Conservation (phyloP, 2,797 vertebrate species). For the Pangasius sanitwongsei region DNA sequence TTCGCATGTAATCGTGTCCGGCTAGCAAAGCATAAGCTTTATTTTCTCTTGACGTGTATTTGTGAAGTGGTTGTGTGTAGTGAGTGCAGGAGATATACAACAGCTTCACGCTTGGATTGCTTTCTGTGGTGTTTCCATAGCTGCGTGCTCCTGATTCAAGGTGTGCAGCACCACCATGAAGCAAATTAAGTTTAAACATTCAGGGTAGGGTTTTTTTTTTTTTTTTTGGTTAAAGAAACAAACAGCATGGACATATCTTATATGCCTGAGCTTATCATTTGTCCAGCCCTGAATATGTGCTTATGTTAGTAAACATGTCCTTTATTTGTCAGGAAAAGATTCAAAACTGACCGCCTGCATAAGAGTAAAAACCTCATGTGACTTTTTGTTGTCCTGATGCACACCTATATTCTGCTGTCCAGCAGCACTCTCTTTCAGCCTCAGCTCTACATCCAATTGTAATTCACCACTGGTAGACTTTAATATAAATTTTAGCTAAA, state of each 20-base stretch:
- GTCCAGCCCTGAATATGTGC: not conserved
- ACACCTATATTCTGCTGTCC: not conserved
- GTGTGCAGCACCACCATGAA: not conserved
- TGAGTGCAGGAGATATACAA: not conserved
- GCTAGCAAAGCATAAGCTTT: not conserved
- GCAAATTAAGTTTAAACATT: not conserved
- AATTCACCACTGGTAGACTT: not conserved
- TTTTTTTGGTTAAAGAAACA: not conserved
- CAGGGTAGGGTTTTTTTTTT: too few relatives aligned
- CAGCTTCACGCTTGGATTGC: not conserved
- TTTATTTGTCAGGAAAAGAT: not conserved
- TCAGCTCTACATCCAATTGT: not conserved
- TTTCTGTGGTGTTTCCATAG: not conserved
- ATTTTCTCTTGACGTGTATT: not conserved
- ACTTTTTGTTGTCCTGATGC: not conserved
- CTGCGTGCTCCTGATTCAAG: not conserved
- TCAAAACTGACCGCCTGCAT: not conserved
- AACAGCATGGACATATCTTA: not conserved
- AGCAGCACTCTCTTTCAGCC: not conserved
- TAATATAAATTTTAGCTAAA: not conserved
- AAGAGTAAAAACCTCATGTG: not conserved
- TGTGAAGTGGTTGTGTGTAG: not conserved
- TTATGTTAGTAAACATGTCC: too few relatives aligned
- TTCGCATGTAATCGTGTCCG: not conserved
- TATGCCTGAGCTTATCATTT: not conserved